Conservation (phyloP, 92 coral and sea anemone species). For the Porites evermanni region DNA sequence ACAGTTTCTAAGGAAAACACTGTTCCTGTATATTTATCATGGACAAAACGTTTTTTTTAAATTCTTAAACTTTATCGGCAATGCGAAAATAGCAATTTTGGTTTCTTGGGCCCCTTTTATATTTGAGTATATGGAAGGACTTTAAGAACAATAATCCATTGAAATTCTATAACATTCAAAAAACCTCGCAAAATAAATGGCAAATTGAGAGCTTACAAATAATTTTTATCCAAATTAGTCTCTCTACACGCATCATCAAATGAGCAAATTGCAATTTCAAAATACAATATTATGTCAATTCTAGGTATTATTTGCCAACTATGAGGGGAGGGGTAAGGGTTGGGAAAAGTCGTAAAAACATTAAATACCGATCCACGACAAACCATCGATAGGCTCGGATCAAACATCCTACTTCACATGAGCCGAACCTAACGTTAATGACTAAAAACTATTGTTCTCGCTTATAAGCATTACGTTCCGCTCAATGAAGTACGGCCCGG, state of each 20-base stretch:
- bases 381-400: no score
- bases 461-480: no score
- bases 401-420: no score
- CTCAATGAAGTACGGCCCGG: no score
- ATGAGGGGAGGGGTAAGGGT: neutral
- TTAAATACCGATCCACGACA: no score
- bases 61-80: neutral
- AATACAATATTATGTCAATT: neutral
- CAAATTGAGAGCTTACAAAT: neutral
- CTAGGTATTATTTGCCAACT: neutral
- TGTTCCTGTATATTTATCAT: neutral
- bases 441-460: no score
- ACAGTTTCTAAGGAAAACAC: constrained; percentile 1
- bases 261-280: constrained; percentile 18
- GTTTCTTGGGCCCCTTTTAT: no score
- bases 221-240: neutral
- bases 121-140: neutral
- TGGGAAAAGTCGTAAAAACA: neutral
- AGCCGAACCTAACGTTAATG: no score
- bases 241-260: neutral
- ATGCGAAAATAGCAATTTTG: neutral
- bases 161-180: neutral
- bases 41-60: neutral
- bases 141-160: neutral
- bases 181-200: neutral